Conservation (phyloP, 2,113 vertebrate species). For the Microtus ochrogaster region DNA sequence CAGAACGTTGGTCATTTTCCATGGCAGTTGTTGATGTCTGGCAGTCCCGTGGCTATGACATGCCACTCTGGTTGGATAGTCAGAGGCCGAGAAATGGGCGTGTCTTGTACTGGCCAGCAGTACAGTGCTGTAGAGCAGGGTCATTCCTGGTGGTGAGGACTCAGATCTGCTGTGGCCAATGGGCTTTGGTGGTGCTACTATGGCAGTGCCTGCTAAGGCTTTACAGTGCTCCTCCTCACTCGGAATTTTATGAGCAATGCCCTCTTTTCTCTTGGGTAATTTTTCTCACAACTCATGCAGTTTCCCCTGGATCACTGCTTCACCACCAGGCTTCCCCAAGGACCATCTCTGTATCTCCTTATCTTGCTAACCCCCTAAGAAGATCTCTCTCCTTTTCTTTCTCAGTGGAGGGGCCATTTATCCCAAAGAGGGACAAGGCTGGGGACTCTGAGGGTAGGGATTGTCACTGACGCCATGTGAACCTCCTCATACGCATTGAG, state of each 20-base stretch:
- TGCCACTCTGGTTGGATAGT: background rate
- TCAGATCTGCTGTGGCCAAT: background rate
- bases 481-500: background rate
- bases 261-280: background rate
- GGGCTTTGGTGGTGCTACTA: background rate
- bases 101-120: conserved; percentile 12
- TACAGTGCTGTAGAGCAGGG: background rate
- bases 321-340: rapidly evolving
- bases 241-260: background rate
- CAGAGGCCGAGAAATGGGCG: conserved; percentile 40
- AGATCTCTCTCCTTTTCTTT: background rate
- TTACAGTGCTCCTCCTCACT: background rate
- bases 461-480: too few species aligned
- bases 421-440: background rate
- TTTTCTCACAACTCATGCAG: background rate
- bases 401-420: background rate
- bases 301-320: background rate
- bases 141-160: rapidly evolving
- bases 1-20: background rate
- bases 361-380: background rate
- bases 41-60: background rate
- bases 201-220: too few species aligned
- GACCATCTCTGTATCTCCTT: background rate
- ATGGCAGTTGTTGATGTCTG: background rate
- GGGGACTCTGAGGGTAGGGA: background rate